A percentile compares a stretch with the other conserved stretches of the same genome.
Conservation (phyloP, 2,113 vertebrate genomes). For the Engraulis encrasicolus region DNA sequence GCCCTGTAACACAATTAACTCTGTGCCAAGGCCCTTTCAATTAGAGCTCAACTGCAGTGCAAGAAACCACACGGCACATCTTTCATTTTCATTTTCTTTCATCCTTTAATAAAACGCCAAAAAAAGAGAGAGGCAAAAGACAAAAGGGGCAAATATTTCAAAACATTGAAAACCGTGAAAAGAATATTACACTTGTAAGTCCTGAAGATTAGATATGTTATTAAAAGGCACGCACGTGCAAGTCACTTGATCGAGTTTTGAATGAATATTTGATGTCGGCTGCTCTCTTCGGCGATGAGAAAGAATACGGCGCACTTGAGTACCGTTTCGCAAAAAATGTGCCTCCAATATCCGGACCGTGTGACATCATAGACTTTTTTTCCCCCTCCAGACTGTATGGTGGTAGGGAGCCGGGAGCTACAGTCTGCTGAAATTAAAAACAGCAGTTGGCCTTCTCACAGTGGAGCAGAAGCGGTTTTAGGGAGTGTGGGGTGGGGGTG, state of each 20-base stretch:
- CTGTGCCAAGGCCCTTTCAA: slow-evolving; percentile 36
- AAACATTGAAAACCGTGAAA: not conserved
- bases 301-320: not conserved
- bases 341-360: slow-evolving; percentile 3
- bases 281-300: not conserved
- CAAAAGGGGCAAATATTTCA: not conserved
- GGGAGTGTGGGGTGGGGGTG: not conserved
- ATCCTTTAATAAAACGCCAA: not conserved
- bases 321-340: not conserved
- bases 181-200: not conserved
- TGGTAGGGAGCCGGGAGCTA: too few species aligned
- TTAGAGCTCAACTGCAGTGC: not conserved
- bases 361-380: slow-evolving; percentile 7
- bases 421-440: not conserved
- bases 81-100: not conserved
- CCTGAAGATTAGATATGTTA: slow-evolving; percentile 20
- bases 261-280: not conserved
- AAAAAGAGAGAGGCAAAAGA: too few species aligned
- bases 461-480: not conserved
- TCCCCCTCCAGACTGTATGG: not conserved
- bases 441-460: slow-evolving; percentile 7
- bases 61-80: not conserved
- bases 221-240: slow-evolving; percentile 28
- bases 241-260: not conserved
- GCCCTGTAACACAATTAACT: slow-evolving; percentile 53